These are phyloP conservation scores for Suillia variegata DNA, from an alignment of 2,888 invertebrate species.

Conservation along the genomic window DNA sequence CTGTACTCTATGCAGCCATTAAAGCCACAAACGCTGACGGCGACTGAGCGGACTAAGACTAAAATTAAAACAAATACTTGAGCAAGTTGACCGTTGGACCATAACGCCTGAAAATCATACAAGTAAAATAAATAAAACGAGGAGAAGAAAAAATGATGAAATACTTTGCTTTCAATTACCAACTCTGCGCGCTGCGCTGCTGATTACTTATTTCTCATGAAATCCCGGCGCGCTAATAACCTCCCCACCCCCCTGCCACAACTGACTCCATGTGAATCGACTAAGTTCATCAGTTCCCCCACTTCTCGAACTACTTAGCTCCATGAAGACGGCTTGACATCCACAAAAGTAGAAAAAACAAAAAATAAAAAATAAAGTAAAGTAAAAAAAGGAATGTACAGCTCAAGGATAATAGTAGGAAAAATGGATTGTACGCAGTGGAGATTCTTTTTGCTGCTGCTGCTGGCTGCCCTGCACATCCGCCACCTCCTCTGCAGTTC, in stretches of 20 bases:
- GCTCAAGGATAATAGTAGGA: conserved; percentile 43
- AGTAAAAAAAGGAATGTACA: too few relatives aligned
- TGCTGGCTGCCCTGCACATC: too few relatives aligned
- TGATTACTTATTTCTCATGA: conserved; percentile 49
- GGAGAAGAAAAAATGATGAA: conserved; percentile 7
- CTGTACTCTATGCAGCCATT: too few relatives aligned
- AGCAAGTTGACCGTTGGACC: not conserved
- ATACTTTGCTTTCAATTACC: conserved; percentile 48
- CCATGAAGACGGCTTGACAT: not conserved
- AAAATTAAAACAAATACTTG: conserved; percentile 1
- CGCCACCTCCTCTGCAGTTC: too few relatives aligned
- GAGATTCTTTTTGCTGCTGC: conserved; percentile 14
- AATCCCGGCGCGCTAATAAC: conserved; percentile 30
- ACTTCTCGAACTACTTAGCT: not conserved
- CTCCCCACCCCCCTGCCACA: not conserved
- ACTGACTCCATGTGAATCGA: too few relatives aligned
- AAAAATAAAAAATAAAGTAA: too few relatives aligned
- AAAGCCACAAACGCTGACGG: too few relatives aligned
- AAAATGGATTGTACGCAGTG: conserved; percentile 38
- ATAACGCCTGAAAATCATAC: not conserved
- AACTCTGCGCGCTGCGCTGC: conserved; percentile 50
- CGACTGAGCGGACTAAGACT: too few relatives aligned
- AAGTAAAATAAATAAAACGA: conserved; percentile 5
- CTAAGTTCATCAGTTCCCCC: too few relatives aligned
- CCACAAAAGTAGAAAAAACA: too few relatives aligned